Evolutionary conservation across 2,113 vertebrate genomes (phyloP), one percentile per base, ranked within the genome.

Genomic region (Coreoperca whiteheadi): DNA sequence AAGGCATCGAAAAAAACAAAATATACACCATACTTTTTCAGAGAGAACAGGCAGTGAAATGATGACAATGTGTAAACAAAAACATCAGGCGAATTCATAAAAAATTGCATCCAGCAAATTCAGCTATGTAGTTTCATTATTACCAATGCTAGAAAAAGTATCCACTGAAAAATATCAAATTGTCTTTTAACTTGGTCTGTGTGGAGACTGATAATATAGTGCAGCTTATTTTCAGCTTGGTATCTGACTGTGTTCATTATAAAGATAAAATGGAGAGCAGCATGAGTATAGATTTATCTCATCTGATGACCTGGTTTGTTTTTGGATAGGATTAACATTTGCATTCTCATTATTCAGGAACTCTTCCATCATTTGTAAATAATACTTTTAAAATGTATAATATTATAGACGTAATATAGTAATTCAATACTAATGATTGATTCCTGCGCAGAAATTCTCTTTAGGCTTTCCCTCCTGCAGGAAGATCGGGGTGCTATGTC

Each of bases 21-120:
- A 78, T 23, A 75, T 65, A 76, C 50, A 80, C 53, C 67, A 53
- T 8, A 23, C n/a, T 67, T 74, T 76, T 77, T 66, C 39, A 34
- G 54, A 89, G 71, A 80, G 41, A 81, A 82, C 68, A 83, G 84
- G 77, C 75, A 60, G 74, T 86, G 66, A 65, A 61, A 77, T 85
- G 28, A 86, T 86, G 64, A 77, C 39, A 83, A 74, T 48, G 72
- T 92, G 90, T 90, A 90, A 93, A 92, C 80, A 93, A 87, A 89
- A 65, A 81, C 50, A 82, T 79, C 50, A 86, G 85, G 70, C 74
- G 87, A 81, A 87, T 89, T 74, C 32, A 67, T 75, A 18, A 84
- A 28, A 86, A 74, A 84, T 63, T 82, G 63, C 76, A 87, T 84
- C 79, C 30, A 53, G 51, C 37, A 15, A 68, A 54, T 68, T 48